A percentile compares a stretch with the other conserved stretches of the same genome.
Conservation (phyloP, 2,888 invertebrate species). For the Tanytarsus gracilentus region DNA sequence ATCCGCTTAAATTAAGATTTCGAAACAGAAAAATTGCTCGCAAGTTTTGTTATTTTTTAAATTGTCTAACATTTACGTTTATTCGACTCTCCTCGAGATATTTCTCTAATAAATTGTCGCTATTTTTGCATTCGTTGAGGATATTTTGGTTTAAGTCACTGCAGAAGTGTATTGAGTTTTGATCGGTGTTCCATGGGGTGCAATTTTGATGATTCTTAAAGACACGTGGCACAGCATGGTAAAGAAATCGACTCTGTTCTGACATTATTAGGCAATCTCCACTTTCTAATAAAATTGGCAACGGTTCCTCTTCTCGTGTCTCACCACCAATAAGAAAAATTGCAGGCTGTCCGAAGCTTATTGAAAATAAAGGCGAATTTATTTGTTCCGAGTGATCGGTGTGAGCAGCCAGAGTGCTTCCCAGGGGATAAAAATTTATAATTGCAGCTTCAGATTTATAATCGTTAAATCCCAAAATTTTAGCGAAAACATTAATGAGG, state of each 20-base stretch:
- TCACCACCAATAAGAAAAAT: conserved; percentile 86
- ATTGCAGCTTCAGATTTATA: conserved; percentile 88
- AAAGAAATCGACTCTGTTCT: conserved; percentile 69
- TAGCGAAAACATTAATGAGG: conserved; percentile 56
- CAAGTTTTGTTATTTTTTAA: conserved; percentile 38
- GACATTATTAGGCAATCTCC: conserved; percentile 93
- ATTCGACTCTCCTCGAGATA: conserved; percentile 70
- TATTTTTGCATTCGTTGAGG: conserved; percentile 33
- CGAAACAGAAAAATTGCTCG: background rate
- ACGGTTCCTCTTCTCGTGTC: conserved; percentile 56
- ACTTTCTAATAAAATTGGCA: conserved; percentile 66
- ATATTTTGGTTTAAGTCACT: background rate
- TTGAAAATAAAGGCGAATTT: conserved; percentile 81
- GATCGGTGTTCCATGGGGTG: conserved; percentile 46
- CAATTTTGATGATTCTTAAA: too few species aligned
- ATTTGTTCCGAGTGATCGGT: conserved; percentile 91
- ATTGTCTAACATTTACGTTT: conserved; percentile 91
- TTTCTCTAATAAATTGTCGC: conserved; percentile 43
- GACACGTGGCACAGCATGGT: conserved; percentile 91
- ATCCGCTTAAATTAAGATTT: background rate
- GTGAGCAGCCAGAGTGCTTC: conserved; percentile 87
- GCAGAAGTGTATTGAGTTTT: conserved; percentile 30
- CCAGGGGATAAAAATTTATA: conserved; percentile 90
- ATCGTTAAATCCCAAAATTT: conserved; percentile 47
- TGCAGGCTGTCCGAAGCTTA: conserved; percentile 93